Conservation (phyloP, 1,140 invertebrate genomes). For the Bombus soroeensis region DNA sequence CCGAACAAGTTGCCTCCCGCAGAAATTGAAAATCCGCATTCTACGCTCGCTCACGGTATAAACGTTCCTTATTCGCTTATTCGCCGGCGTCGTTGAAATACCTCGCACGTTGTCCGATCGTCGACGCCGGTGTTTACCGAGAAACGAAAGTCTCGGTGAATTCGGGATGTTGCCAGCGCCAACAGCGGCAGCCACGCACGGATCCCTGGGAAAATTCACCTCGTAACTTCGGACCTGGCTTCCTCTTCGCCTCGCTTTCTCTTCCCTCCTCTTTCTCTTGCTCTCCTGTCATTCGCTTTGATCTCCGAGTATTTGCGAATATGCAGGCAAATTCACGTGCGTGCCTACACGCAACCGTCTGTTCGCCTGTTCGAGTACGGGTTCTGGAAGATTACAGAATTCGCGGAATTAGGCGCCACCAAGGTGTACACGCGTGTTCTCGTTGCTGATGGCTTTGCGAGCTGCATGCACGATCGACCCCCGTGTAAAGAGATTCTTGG, state of each 20-base stretch:
- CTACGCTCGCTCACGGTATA: constrained; percentile 12
- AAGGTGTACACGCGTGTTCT: constrained; percentile 39
- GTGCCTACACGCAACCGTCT: neutral
- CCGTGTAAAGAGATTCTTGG: neutral
- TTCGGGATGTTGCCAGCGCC: constrained; percentile 26
- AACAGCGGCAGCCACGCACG: neutral
- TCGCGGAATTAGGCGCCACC: constrained; percentile 51
- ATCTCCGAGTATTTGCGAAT: constrained; percentile 51
- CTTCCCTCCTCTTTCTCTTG: neutral
- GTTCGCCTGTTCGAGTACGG: constrained; percentile 27
- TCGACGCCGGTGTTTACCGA: constrained; percentile 38
- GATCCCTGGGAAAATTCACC: constrained; percentile 47
- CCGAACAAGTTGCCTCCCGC: constrained; percentile 11
- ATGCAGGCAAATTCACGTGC: neutral
- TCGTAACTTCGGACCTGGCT: constrained; percentile 34
- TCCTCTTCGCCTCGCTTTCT: neutral
- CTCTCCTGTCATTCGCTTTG: constrained; percentile 44
- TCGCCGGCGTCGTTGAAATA: constrained; percentile 38
- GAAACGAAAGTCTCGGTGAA: constrained; percentile 44
- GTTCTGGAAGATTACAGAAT: constrained; percentile 52
- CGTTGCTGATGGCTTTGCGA: constrained; percentile 42
- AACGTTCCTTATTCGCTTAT: constrained; percentile 46
- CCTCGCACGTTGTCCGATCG: constrained; percentile 53
- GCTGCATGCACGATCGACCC: constrained; percentile 58
- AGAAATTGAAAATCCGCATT: constrained; percentile 47